Conservation (phyloP, 64 coral and sea anemone genomes). For the Dendronephthya gigantea region DNA sequence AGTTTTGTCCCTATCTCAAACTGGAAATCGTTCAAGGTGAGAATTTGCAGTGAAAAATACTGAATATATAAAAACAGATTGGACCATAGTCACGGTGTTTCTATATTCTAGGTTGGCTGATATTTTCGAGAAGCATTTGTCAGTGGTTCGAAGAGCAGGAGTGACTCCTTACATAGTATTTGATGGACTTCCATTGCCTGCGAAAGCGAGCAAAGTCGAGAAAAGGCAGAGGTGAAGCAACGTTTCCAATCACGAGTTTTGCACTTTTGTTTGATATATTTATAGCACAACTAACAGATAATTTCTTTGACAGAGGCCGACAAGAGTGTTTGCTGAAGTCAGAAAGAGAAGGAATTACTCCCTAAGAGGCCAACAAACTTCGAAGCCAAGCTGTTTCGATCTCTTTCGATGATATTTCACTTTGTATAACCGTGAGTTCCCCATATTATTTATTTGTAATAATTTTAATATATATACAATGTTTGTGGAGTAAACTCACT, state of each 20-base stretch:
- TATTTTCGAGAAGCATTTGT: background rate
- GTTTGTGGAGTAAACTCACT: background rate
- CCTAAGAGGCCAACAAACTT: too few species aligned
- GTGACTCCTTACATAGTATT: background rate
- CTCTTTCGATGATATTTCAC: background rate
- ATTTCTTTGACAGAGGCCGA: too few species aligned
- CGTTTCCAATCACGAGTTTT: background rate
- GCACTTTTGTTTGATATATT: background rate
- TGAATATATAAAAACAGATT: too few species aligned
- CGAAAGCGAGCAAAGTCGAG: background rate
- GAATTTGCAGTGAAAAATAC: background rate
- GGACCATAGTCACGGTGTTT: too few species aligned
- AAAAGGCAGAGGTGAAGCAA: background rate
- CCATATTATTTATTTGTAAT: background rate
- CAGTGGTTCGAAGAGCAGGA: background rate
- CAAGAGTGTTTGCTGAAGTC: too few species aligned
- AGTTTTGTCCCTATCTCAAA: background rate
- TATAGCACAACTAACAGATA: background rate
- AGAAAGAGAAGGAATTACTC: too few species aligned
- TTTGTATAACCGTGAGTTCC: background rate
- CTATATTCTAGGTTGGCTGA: background rate
- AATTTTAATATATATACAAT: background rate
- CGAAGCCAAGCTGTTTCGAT: background rate
- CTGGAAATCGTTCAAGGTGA: background rate
- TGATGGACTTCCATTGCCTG: background rate